Base-by-base conservation (phyloP, 64 coral and sea anemone species). In the Exaiptasia diaphana region DNA sequence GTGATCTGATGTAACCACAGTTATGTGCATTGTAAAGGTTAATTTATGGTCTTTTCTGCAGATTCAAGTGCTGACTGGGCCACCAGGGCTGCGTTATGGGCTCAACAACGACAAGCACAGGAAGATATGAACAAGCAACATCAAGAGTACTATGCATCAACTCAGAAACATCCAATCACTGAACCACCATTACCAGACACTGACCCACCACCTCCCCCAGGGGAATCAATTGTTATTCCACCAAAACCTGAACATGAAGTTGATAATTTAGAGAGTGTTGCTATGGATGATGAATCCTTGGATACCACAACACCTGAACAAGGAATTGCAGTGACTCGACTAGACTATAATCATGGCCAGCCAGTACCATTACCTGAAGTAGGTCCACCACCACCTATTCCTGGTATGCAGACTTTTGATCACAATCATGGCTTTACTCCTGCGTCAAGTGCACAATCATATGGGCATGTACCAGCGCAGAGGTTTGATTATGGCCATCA, bases 41-140 rank as follows among this genome's bases (percentile, higher is more conserved):
- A n/a, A n/a, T n/a, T n/a, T n/a, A n/a, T n/a, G n/a, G 12, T 82
- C 81, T 75, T 13, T 45, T 34, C 54, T 67, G 0, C 26, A 97
- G 93, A 91, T 52, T 45, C 93, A 7, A 91, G 71, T 39, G 83
- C 90, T 81, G 79, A 91, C 38, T 97, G 93, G 93, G 93, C 93
- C 5, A 88, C 93, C 3, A 75, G 81, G 37, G 93, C 93, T 69
- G 93, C 93, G 52, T 28, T 97, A 24, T 97, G 93, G 93, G 93
- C 93, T 3, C 93, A 97, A 41, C 93, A 97, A 29, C 62, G 93
- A 60, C 76, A 75, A 44, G 93, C 87, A 26, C 88, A 97, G 52
- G 88, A 86, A 41, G 82, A 97, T 38, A 87, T 87, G 84, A 46
- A 57, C 36, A 74, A 87, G 38, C 89, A 88, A 29, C 85, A 91